Conservation (phyloP, 1,140 invertebrate genomes). For the Bactericera cockerelli region DNA sequence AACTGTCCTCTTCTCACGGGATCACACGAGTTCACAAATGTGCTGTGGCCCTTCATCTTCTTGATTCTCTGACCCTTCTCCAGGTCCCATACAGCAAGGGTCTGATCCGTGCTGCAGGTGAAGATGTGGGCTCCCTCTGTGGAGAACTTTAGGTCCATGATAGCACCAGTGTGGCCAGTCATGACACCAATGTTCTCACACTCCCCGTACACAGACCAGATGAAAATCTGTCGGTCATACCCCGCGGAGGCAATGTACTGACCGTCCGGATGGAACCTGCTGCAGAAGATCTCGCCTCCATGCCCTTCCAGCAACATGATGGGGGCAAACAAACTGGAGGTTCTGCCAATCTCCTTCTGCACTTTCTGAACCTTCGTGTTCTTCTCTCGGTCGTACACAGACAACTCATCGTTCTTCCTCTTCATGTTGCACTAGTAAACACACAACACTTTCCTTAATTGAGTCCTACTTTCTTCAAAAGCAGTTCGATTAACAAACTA, state of each 20-base stretch:
- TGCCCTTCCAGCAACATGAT: slow-evolving; percentile 97
- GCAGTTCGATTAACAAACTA: no score
- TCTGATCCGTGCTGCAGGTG: slow-evolving; percentile 88
- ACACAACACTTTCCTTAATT: no score
- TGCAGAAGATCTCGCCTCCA: slow-evolving; percentile 85
- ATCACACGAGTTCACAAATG: slow-evolving; percentile 75
- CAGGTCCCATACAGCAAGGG: slow-evolving; percentile 89
- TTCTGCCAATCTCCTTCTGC: slow-evolving; percentile 34
- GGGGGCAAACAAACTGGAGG: slow-evolving; percentile 76
- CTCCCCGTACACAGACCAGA: slow-evolving; percentile 97
- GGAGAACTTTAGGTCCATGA: slow-evolving; percentile 93
- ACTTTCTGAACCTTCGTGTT: slow-evolving; percentile 13
- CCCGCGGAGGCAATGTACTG: slow-evolving; percentile 84
- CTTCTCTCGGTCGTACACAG: slow-evolving; percentile 3
- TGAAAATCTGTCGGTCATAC: slow-evolving; percentile 89
- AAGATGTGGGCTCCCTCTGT: slow-evolving; percentile 82
- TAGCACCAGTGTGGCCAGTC: slow-evolving; percentile 86
- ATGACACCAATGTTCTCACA: slow-evolving; percentile 92
- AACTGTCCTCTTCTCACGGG: slow-evolving; percentile 71
- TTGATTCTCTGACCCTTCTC: slow-evolving; percentile 71
- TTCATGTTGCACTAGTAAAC: slow-evolving; percentile 4
- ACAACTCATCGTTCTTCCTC: background rate
- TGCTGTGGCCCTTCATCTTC: slow-evolving; percentile 79
- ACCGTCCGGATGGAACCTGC: slow-evolving; percentile 93
- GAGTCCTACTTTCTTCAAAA: no score